These are phyloP conservation scores for Microcebus murinus DNA, from an alignment of 2,113 vertebrate species.

Conservation along the genomic window DNA sequence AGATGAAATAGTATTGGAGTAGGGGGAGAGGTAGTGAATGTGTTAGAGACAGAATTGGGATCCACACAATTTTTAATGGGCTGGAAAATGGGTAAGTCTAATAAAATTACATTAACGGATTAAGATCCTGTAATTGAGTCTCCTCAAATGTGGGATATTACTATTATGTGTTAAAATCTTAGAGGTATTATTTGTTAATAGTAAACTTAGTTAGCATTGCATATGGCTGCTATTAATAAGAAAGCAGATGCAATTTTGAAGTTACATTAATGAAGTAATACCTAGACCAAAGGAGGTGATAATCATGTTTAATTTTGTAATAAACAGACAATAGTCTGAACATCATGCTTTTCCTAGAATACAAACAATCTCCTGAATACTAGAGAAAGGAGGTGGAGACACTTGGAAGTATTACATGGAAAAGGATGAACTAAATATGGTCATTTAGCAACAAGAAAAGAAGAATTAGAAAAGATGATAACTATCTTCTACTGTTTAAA, in stretches of 20 bases:
- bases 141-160: neutral
- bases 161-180: neutral
- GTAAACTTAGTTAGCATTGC: neutral
- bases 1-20: neutral
- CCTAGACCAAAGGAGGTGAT: neutral
- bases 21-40: neutral
- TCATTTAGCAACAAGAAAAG: neutral
- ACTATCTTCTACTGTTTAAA: neutral
- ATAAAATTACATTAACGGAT: neutral
- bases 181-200: neutral
- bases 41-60: neutral
- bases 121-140: neutral
- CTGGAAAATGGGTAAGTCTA: neutral
- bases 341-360: neutral
- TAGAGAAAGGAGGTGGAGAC: neutral
- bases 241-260: neutral
- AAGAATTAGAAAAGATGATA: neutral
- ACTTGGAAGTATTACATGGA: neutral
- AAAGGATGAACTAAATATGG: neutral
- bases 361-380: neutral
- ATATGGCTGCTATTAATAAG: neutral
- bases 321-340: neutral
- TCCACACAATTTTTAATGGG: neutral
- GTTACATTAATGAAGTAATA: slow-evolving; percentile 1
- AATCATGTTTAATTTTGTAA: neutral